These are phyloP conservation scores for Fragum fragum DNA, from an alignment of 2,888 invertebrate species.

Conservation along the genomic window DNA sequence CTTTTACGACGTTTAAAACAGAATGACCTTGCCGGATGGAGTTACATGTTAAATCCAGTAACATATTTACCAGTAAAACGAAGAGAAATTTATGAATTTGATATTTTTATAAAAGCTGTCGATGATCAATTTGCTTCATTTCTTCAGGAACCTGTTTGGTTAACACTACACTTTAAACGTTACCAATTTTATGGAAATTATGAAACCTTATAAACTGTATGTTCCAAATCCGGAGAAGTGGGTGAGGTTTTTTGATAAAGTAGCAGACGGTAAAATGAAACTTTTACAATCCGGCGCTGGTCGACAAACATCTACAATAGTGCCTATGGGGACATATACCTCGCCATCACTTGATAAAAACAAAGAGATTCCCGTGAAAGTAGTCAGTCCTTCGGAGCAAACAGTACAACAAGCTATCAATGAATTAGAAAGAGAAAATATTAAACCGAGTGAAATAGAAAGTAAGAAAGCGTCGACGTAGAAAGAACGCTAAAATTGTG, in stretches of 20 bases:
- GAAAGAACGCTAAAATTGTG: conserved; percentile 22
- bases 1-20: conserved; percentile 46
- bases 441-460: conserved; percentile 34
- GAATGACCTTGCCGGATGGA: conserved; percentile 39
- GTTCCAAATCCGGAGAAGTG: conserved; percentile 56
- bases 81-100: conserved; percentile 47
- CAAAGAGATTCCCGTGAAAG: background rate
- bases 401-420: conserved; percentile 14
- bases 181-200: conserved; percentile 31
- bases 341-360: background rate
- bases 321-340: background rate
- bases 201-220: conserved; percentile 49
- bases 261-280: conserved; percentile 36
- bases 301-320: background rate
- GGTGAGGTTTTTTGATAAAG: conserved; percentile 47
- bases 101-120: conserved; percentile 46
- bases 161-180: conserved; percentile 51
- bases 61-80: conserved; percentile 52
- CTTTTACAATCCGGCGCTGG: background rate
- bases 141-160: conserved; percentile 31
- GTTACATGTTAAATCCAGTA: conserved; percentile 35
- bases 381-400: conserved; percentile 13
- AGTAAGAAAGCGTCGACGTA: conserved; percentile 9
- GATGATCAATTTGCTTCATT: conserved; percentile 29
- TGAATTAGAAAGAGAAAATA: conserved; percentile 37